Evolutionary conservation across 2,113 vertebrate species (phyloP), one percentile per base, ranked within the genome.

Genomic region (Phyllostomus hastatus): DNA sequence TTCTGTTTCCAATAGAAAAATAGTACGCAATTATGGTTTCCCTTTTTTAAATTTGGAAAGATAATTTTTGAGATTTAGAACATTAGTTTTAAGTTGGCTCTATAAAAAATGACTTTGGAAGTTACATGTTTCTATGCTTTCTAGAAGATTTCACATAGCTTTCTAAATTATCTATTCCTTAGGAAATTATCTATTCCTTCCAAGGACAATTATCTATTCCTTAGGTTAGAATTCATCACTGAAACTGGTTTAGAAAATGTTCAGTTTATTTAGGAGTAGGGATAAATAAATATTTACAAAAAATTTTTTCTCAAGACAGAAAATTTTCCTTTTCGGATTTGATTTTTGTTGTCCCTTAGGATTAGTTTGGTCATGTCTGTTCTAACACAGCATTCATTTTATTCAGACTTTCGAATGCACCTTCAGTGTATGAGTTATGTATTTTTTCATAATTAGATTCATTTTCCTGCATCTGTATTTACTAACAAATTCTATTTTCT

Each of bases 341-440:
- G 46, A 57, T 41, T 92, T 79, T 38, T 89, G 15, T 33, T 75
- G 33, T 80, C 12, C 26, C 84, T 52, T 80, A 46, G 48, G 33
- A 85, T 20, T 24, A 86, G 48, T 67, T 95, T 84, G 93, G 16
- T 93, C 26, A 66, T 72, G 93, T 94, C 52, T 91, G 31, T 79
- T 91, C 79, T 70, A 92, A 57, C 10, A 95, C 93, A 70, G 31
- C 54, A 94, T 48, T 72, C 14, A 66, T 94, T 95, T 83, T 73
- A 92, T 67, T 93, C 73, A 89, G 24, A 92, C 8, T 87, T 88
- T 90, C 46, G 85, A 88, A 92, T 94, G 81, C 85, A 67, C 35
- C n/a, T 88, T 38, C 4, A 84, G 12, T 28, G 26, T 92, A 26
- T 92, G 6, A 91, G 11, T 50, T 87, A 85, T 73, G 12, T 85